Percentiles rank a stretch among this genome's conserved stretches.
phyloP scores from a whole-genome alignment of 2,888 invertebrate species.

The Drosophila eohydei region DNA sequence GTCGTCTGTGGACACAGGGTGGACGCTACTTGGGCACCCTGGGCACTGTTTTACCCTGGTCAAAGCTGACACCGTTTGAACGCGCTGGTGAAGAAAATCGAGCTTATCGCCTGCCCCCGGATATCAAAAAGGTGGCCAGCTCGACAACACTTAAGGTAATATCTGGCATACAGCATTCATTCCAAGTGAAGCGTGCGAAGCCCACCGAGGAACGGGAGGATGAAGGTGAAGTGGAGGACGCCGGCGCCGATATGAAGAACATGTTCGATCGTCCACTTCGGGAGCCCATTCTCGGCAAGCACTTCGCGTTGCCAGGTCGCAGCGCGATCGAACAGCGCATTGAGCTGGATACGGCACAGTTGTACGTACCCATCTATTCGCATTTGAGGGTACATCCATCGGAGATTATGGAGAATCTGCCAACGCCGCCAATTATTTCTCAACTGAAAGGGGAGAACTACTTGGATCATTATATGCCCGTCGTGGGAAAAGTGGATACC shows the following conservation, averaged over 20 bases:
- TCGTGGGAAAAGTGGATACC: slow-evolving; percentile 46
- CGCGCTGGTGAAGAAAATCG: slow-evolving; percentile 83
- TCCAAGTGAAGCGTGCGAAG: slow-evolving; percentile 28
- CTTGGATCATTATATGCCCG: slow-evolving; percentile 72
- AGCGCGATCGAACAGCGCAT: slow-evolving; percentile 84
- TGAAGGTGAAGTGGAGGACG: slow-evolving; percentile 45
- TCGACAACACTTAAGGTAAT: slow-evolving; percentile 90
- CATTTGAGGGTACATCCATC: slow-evolving; percentile 88
- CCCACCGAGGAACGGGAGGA: slow-evolving; percentile 49
- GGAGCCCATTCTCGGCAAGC: slow-evolving; percentile 87
- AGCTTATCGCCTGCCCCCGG: slow-evolving; percentile 88
- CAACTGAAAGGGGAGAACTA: slow-evolving; percentile 81
- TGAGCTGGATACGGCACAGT: slow-evolving; percentile 87
- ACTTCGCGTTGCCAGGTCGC: slow-evolving; percentile 86
- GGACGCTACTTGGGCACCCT: slow-evolving; percentile 91
- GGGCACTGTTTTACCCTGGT: slow-evolving; percentile 89
- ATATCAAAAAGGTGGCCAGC: slow-evolving; percentile 90
- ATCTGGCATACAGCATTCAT: slow-evolving; percentile 51
- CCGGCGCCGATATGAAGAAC: slow-evolving; percentile 41
- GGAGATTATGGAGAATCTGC: slow-evolving; percentile 86
- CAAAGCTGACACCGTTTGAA: slow-evolving; percentile 85
- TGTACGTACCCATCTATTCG: slow-evolving; percentile 89
- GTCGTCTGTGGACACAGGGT: slow-evolving; percentile 90
- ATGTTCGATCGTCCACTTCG: slow-evolving; percentile 86
- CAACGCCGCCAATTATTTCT: slow-evolving; percentile 86